Base-by-base conservation (phyloP, 2,797 vertebrate genomes). In the Tauraco hartlaubi region DNA sequence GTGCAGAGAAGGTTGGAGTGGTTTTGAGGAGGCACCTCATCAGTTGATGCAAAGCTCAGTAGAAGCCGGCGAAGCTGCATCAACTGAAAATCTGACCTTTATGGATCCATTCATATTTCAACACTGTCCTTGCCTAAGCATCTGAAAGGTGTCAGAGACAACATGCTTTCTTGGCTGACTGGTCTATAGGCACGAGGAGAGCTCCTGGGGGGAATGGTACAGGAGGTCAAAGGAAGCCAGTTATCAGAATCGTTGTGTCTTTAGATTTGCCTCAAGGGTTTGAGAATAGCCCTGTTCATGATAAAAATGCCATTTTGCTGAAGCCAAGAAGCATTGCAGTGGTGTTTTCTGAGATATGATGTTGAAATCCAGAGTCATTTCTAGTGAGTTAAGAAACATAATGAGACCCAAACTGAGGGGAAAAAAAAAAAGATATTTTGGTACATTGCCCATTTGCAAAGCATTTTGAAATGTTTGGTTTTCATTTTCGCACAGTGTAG, bases 141-240 rank as follows among this genome's bases (percentile, higher is more conserved):
- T 35, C 31, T 41, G 37, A 43, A 75, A 76, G 46, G 25, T 62
- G 13, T 15, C 52, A 46, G 33, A 46, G 54, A 56, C 15, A 56
- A 7, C 11, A 14, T 2, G 11, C 5, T 62, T 61, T 64, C 21
- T 23, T 39, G 35, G n/a, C 35, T 72, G 39, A 46, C 15, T 74
- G 56, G 9, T 58, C 39, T 44, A 1, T 7, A 58, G 25, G 29
- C n/a, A 16, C 0, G 1, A 72, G 20, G 6, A 26, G n/a, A 73
- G 13, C n/a, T 78, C 1, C 0, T 41, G 43, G n/a, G 28, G 28
- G 41, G 20, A 58, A 54, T 1, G 16, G 9, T 17, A 9, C 4
- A 43, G 23, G 33, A 84, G 13, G 22, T 46, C 25, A 23, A 73
- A 33, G 11, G 22, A 80, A 12, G 11, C 7, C 56, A 16, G 28